phyloP scores from a whole-genome alignment of 2,888 invertebrate genomes.

The Eurois occulta region DNA sequence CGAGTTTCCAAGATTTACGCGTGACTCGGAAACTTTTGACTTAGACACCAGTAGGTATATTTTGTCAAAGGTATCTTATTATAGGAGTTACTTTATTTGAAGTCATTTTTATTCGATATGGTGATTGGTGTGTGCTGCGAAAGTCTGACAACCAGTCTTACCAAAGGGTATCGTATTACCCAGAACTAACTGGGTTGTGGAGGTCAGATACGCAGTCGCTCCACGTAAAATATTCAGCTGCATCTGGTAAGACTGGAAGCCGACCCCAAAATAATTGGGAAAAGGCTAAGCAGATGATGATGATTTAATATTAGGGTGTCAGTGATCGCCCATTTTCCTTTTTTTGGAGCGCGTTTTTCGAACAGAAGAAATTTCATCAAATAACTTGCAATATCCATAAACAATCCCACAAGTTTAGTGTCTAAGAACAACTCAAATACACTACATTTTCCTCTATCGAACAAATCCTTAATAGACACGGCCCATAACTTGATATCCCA shows the following conservation, averaged over 20 bases:
- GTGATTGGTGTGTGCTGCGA: not conserved
- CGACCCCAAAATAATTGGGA: not conserved
- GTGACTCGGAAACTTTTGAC: slow-evolving; percentile 37
- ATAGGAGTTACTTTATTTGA: slow-evolving; percentile 3
- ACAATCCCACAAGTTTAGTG: not conserved
- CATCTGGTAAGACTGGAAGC: not conserved
- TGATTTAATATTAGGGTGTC: no score
- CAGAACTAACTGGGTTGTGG: no score
- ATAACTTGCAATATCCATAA: not conserved
- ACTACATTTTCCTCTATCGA: not conserved
- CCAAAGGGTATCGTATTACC: not conserved
- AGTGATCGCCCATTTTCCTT: no score
- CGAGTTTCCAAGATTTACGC: slow-evolving; percentile 47
- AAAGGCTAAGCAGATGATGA: not conserved
- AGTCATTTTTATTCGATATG: not conserved
- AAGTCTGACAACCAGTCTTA: not conserved
- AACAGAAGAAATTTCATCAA: no score
- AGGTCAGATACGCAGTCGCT: no score
- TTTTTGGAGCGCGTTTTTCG: no score
- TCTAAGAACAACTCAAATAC: not conserved
- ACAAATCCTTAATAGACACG: slow-evolving; percentile 12
- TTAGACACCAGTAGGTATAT: slow-evolving; percentile 15
- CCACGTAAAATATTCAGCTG: no score
- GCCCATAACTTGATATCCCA: not conserved
- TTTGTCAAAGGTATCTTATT: slow-evolving; percentile 26